Evolutionary conservation across 1,140 invertebrate species (phyloP), one percentile per base, ranked within the genome.

Genomic region (Parasteatoda tepidariorum): DNA sequence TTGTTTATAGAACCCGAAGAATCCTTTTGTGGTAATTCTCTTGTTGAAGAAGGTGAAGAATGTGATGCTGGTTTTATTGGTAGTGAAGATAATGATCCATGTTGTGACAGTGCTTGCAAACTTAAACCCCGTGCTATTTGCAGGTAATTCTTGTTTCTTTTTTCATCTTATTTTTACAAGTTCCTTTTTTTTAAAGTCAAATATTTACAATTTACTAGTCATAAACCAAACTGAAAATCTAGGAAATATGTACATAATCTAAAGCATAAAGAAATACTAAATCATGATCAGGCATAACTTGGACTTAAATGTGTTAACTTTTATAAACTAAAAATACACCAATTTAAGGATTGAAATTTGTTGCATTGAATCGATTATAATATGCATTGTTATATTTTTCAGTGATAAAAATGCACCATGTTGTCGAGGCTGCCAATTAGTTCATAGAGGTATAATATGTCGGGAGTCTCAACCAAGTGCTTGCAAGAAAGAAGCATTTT

Each of bases 331-430:
- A n/a, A n/a, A n/a, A n/a, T n/a, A n/a, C n/a, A n/a, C n/a, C n/a
- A n/a, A n/a, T n/a, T n/a, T n/a, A n/a, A n/a, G n/a, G n/a, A n/a
- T n/a, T n/a, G n/a, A n/a, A n/a, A n/a, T n/a, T n/a, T n/a, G n/a
- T n/a, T n/a, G n/a, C n/a, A n/a, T n/a, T n/a, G n/a, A n/a, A n/a
- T n/a, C n/a, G n/a, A n/a, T n/a, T n/a, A n/a, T n/a, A n/a, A n/a
- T n/a, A n/a, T n/a, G n/a, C n/a, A n/a, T n/a, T n/a, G n/a, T n/a
- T n/a, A n/a, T n/a, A n/a, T 3, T 61, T 76, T 92, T 76, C 88
- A 95, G 95, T 88, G 97, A 98, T 89, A 96, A 96, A 88, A 98
- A 98, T 89, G 96, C 96, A 0, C 95, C 95, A 0, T 98, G 97
- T 88, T 98, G 97, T 87, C 93, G 94, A 88, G 93, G 94, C 85